A percentile compares a stretch with the other conserved stretches of the same genome.
phyloP scores from a whole-genome alignment of 2,113 vertebrate species.

The Crotalus viridis region DNA sequence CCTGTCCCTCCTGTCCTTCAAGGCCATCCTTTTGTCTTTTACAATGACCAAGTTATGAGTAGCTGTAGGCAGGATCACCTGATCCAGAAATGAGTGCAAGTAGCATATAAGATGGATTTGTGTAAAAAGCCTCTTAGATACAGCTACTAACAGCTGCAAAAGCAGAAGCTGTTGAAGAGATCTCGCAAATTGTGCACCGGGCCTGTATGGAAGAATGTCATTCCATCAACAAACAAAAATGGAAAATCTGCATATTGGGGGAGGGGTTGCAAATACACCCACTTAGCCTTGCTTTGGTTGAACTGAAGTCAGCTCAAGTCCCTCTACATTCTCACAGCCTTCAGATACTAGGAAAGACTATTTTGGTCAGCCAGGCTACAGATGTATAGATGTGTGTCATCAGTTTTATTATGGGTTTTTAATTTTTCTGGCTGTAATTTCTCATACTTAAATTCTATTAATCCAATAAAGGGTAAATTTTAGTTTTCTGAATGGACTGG shows the following conservation, averaged over 20 bases:
- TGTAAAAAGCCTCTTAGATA: neutral
- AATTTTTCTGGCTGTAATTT: neutral
- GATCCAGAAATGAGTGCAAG: neutral
- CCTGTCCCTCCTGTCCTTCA: neutral
- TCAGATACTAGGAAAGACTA: neutral
- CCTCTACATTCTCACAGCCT: neutral
- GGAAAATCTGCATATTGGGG: neutral
- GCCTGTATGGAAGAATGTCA: neutral
- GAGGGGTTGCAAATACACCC: neutral
- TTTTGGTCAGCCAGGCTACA: neutral
- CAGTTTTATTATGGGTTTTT: neutral
- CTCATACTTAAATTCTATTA: neutral
- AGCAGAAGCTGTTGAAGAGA: neutral
- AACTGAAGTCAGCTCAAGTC: neutral
- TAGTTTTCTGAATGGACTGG: neutral
- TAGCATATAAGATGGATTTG: neutral
- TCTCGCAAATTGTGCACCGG: neutral
- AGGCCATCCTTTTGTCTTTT: neutral
- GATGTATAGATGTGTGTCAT: neutral
- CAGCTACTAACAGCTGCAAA: neutral
- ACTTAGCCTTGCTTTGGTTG: neutral
- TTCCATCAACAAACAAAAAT: neutral
- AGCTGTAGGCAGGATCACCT: neutral
- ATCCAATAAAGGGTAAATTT: neutral
- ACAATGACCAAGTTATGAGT: neutral